phyloP scores from a whole-genome alignment of 2,888 invertebrate genomes.

The Epinotia demarniana region DNA sequence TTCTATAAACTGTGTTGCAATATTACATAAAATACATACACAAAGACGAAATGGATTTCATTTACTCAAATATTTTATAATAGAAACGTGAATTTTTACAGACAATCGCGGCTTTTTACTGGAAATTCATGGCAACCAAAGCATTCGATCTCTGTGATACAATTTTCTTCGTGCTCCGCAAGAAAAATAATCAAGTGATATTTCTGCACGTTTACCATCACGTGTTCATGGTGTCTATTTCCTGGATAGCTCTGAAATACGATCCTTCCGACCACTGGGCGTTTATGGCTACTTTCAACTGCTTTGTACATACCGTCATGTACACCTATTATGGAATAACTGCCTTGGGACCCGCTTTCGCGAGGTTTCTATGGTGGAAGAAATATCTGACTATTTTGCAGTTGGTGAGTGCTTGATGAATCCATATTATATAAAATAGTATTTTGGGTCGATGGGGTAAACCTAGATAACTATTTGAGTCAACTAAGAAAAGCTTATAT shows the following conservation, averaged over 20 bases:
- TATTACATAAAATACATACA: too few species aligned
- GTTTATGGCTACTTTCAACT: slow-evolving; percentile 87
- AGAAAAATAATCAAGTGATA: slow-evolving; percentile 87
- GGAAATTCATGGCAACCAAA: slow-evolving; percentile 90
- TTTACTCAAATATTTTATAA: too few species aligned
- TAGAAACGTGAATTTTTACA: slow-evolving; percentile 44
- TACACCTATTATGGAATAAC: neutral
- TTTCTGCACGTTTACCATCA: slow-evolving; percentile 95
- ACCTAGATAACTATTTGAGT: neutral
- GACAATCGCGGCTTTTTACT: slow-evolving; percentile 63
- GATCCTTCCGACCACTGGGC: slow-evolving; percentile 90
- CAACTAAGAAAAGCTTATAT: neutral
- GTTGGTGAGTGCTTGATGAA: neutral
- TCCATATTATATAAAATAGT: neutral
- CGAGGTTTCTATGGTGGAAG: slow-evolving; percentile 85
- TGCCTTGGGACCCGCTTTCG: neutral
- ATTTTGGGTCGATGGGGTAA: too few species aligned
- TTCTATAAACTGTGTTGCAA: neutral
- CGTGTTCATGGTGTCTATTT: slow-evolving; percentile 87
- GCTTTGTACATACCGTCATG: slow-evolving; percentile 89
- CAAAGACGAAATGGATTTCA: too few species aligned
- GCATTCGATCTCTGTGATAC: slow-evolving; percentile 89
- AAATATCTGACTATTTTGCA: slow-evolving; percentile 86
- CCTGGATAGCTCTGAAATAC: slow-evolving; percentile 89
- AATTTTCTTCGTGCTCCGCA: slow-evolving; percentile 93